Base-by-base conservation (phyloP, 2,797 vertebrate genomes). In the Oreortyx pictus region DNA sequence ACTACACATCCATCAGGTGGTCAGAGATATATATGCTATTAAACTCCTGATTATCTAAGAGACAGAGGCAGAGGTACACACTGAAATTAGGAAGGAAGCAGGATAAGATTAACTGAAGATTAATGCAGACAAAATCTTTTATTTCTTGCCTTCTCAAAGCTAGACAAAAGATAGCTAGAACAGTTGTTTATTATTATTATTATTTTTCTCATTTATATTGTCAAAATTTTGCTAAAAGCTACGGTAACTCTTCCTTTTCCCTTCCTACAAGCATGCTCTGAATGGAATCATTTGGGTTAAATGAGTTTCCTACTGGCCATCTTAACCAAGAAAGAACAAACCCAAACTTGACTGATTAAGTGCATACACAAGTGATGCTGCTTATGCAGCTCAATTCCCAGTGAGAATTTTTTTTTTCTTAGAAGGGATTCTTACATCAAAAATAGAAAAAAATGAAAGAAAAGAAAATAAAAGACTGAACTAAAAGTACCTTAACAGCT, bases 101-200 rank as follows among this genome's bases (percentile, higher is more conserved):
- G 44, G 50, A 24, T 27, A 65, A 78, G 49, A 37, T 31, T 13
- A 56, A 20, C 9, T 0, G 0, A 23, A 39, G 3, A 10, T 66
- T 50, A 17, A 6, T 49, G 19, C 23, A 3, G 27, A 23, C 3
- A 41, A 20, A 57, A 9, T n/a, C 7, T 18, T 3, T 57, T 29
- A 13, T 5, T n/a, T 46, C 37, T 54, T 71, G 2, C 4, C 10
- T 64, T 60, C 52, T 74, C 17, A 49, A 82, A 11, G 14, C 16
- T 44, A 25, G n/a, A 35, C 5, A 57, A 73, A 60, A 60, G 9
- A 11, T 11, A 50, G 47, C 8, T 78, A 70, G 25, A 67, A 5
- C 8, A 20, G 1, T 2, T 59, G 14, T 24, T 24, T 33, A 4
- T 22, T 33, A 13, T 8, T 22, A 7, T 14, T 5, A 13, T 33